phyloP scores from a whole-genome alignment of 2,113 vertebrate species.

The Gallinago undulata region DNA sequence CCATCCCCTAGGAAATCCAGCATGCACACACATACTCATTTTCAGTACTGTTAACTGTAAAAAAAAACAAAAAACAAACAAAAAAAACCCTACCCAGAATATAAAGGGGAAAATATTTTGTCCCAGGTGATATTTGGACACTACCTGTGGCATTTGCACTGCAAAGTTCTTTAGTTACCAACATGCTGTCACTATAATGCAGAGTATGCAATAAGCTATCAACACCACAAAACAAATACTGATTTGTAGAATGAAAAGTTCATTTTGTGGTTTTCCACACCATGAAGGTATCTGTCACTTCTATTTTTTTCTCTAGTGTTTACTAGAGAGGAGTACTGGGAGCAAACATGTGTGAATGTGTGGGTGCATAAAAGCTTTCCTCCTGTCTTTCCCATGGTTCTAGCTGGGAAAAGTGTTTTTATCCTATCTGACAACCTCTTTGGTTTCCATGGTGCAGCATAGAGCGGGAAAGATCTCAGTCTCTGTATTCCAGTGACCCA shows the following conservation, averaged over 20 bases:
- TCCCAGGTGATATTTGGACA: not conserved
- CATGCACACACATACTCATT: not conserved
- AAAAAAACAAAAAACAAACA: not conserved
- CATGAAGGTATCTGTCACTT: not conserved
- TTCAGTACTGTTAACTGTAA: not conserved
- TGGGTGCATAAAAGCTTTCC: not conserved
- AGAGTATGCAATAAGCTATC: not conserved
- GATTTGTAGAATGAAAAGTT: not conserved
- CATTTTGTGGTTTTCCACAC: not conserved
- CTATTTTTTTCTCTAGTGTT: not conserved
- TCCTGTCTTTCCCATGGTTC: not conserved
- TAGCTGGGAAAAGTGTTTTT: not conserved
- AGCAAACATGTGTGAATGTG: not conserved
- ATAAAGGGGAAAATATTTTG: not conserved
- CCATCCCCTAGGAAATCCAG: not conserved
- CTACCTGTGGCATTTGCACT: not conserved
- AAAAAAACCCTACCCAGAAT: no score
- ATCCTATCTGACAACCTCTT: not conserved
- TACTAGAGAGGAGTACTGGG: not conserved
- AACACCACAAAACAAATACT: not conserved
- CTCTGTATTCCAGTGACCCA: not conserved
- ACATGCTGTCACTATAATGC: not conserved
- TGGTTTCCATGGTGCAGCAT: rapidly evolving
- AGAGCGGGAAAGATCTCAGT: not conserved
- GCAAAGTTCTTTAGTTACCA: not conserved